Percentiles rank a stretch among this genome's conserved stretches.
phyloP scores from a whole-genome alignment of 2,113 vertebrate genomes.

The Takifugu bimaculatus region DNA sequence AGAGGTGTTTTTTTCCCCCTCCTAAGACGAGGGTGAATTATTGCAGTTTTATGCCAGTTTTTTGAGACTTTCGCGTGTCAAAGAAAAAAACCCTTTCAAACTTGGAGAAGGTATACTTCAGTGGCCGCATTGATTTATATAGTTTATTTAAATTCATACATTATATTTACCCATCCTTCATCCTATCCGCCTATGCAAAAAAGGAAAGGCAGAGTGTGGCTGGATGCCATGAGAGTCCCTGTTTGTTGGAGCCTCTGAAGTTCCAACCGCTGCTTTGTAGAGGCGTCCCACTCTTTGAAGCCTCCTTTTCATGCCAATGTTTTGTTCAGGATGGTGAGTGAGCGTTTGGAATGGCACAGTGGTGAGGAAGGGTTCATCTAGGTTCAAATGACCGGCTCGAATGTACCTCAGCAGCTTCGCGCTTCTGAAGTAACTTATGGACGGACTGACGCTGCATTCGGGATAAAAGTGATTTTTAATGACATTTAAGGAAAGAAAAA shows the following conservation, averaged over 20 bases:
- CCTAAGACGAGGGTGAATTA: too few species aligned
- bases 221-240: conserved; percentile 29
- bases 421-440: conserved; percentile 9
- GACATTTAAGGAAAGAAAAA: too few species aligned
- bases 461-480: conserved; percentile 16
- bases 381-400: conserved; percentile 9
- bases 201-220: conserved; percentile 20
- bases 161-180: background rate
- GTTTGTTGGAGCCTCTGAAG: conserved; percentile 52
- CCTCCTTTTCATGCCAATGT: conserved; percentile 29
- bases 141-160: too few species aligned
- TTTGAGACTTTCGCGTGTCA: too few species aligned
- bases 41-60: too few species aligned
- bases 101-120: too few species aligned
- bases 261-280: conserved; percentile 41
- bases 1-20: too few species aligned
- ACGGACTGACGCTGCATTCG: too few species aligned
- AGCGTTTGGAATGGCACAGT: conserved; percentile 12
- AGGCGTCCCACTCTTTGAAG: conserved; percentile 46
- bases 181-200: conserved; percentile 18
- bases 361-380: conserved; percentile 19
- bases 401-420: conserved; percentile 7
- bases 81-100: too few species aligned
- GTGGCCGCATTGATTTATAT: too few species aligned
- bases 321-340: conserved; percentile 26